A percentile compares a stretch with the other conserved stretches of the same genome.
Evolutionary conservation across 2,888 invertebrate genomes (phyloP).

Genomic region (Ectemnius lituratus): DNA sequence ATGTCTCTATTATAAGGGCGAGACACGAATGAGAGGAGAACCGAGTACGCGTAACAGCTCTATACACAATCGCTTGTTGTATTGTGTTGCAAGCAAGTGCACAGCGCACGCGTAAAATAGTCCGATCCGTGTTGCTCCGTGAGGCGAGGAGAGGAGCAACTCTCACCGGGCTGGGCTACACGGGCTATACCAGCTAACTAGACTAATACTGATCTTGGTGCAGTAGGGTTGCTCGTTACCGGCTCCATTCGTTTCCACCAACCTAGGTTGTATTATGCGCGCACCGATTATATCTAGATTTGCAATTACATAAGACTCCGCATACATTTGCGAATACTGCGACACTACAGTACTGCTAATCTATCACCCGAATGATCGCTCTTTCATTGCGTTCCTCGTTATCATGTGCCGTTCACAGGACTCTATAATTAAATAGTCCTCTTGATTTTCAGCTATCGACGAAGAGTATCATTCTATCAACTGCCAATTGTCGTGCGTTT

Average conservation of each 20-base stretch:
- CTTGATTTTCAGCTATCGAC: constrained; percentile 9
- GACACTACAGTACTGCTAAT: constrained; percentile 51
- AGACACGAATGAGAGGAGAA: constrained; percentile 49
- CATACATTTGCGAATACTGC: constrained; percentile 57
- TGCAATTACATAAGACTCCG: constrained; percentile 58
- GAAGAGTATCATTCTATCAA: constrained; percentile 56
- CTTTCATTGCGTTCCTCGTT: constrained; percentile 35
- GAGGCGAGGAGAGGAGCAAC: constrained; percentile 18
- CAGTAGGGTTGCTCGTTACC: constrained; percentile 39
- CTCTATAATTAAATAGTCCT: constrained; percentile 12
- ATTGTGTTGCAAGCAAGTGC: constrained; percentile 37
- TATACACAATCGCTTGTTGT: constrained; percentile 32
- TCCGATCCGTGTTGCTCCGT: constrained; percentile 31
- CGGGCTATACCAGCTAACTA: constrained; percentile 25
- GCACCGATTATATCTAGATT: constrained; percentile 57
- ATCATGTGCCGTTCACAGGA: constrained; percentile 24
- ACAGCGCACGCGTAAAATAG: constrained; percentile 11
- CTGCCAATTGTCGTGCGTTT: constrained; percentile 59
- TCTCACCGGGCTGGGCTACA: constrained; percentile 13
- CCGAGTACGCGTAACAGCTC: constrained; percentile 12
- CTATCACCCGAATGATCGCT: constrained; percentile 55
- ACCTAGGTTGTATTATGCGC: constrained; percentile 51
- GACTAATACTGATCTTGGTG: constrained; percentile 6
- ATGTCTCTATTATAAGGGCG: constrained; percentile 38
- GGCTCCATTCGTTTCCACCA: constrained; percentile 30